A percentile compares a stretch with the other conserved stretches of the same genome.
Evolutionary conservation across 2,888 invertebrate genomes (phyloP).

Genomic region (Alloscopus bannaensis): DNA sequence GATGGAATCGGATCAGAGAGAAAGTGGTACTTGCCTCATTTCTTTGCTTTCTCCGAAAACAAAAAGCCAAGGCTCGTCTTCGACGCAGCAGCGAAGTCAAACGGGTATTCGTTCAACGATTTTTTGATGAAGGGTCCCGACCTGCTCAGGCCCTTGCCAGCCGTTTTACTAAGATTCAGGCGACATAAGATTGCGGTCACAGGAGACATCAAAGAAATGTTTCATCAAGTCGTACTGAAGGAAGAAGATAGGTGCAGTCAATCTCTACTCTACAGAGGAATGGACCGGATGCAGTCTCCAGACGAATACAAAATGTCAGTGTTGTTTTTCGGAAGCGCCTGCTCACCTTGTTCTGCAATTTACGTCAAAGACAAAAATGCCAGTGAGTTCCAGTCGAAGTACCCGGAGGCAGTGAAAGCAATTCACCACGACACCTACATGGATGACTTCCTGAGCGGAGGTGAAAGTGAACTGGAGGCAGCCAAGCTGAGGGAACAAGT

Average conservation of each 20-base stretch:
- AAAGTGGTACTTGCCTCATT: background rate
- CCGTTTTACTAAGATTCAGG: slow-evolving; percentile 19
- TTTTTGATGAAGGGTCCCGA: slow-evolving; percentile 23
- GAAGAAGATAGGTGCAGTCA: slow-evolving; percentile 21
- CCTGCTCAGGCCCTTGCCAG: background rate
- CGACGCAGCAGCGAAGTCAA: slow-evolving; percentile 2
- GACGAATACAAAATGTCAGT: background rate
- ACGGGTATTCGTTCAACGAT: slow-evolving; percentile 17
- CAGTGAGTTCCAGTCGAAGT: background rate
- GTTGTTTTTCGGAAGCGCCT: slow-evolving; percentile 6
- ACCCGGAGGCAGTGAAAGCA: background rate
- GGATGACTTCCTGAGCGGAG: slow-evolving; percentile 7
- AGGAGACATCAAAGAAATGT: slow-evolving; percentile 39
- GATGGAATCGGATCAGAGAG: background rate
- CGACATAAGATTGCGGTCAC: background rate
- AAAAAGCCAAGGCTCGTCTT: slow-evolving; percentile 61
- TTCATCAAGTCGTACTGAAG: slow-evolving; percentile 4
- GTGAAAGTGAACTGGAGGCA: background rate
- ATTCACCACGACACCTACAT: background rate
- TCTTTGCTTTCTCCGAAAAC: slow-evolving; percentile 17
- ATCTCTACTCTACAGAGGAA: background rate
- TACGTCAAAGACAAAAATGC: slow-evolving; percentile 5
- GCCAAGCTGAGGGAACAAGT: background rate
- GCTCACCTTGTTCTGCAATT: slow-evolving; percentile 1
- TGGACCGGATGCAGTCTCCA: background rate